phyloP scores from a whole-genome alignment of 1,140 invertebrate genomes.

The Teleopsis dalmanni region DNA sequence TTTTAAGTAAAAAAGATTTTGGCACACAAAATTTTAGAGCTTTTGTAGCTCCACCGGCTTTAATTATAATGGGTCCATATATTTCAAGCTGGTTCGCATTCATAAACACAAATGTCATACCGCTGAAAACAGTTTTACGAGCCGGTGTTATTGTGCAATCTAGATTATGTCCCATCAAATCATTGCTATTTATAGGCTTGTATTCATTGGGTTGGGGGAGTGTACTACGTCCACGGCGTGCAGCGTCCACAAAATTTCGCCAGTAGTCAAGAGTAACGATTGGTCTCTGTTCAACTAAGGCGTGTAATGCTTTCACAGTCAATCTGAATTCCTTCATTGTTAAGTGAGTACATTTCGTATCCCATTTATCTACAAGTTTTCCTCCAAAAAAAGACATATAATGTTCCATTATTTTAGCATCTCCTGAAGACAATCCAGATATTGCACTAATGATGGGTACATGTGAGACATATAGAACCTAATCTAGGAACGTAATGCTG shows the following conservation, averaged over 20 bases:
- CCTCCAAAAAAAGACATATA: too few species aligned
- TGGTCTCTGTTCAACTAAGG: constrained; percentile 53
- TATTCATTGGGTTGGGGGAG: constrained; percentile 49
- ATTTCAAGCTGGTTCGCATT: constrained; percentile 51
- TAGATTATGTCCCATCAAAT: too few species aligned
- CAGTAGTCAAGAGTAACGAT: constrained; percentile 59
- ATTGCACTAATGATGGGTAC: too few species aligned
- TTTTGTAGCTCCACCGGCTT: constrained; percentile 40
- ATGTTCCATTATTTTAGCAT: too few species aligned
- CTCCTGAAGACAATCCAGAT: too few species aligned
- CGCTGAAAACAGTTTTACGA: constrained; percentile 50
- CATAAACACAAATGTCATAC: constrained; percentile 56
- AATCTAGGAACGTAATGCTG: too few species aligned
- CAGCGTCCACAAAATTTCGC: constrained; percentile 46
- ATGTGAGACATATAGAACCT: too few species aligned
- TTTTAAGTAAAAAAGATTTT: constrained; percentile 44
- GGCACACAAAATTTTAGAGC: constrained; percentile 46
- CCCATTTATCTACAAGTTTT: constrained; percentile 47
- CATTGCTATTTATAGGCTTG: constrained; percentile 39
- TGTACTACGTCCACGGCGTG: constrained; percentile 34
- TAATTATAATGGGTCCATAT: constrained; percentile 46
- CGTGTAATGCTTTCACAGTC: constrained; percentile 61
- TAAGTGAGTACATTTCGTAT: constrained; percentile 51
- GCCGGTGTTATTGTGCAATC: constrained; percentile 48
- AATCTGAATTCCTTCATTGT: constrained; percentile 60